Evolutionary conservation across 2,113 vertebrate genomes (phyloP), one percentile per base, ranked within the genome.

Genomic region (Opisthocomus hoazin): DNA sequence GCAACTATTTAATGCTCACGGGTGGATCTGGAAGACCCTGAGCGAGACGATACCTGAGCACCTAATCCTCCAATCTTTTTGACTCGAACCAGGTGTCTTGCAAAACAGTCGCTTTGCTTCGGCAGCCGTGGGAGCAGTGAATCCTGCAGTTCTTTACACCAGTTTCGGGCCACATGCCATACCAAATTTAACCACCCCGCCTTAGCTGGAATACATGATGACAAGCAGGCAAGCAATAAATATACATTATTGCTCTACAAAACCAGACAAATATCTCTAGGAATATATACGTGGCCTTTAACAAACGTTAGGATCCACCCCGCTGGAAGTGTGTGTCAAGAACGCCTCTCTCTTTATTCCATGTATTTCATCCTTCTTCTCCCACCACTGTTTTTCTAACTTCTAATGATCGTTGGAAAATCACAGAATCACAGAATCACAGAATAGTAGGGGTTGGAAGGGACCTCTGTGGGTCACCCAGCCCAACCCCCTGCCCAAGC

Each of bases 1-100:
- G 32, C 3, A 14, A 58, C 68, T 23, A 12, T 3, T 6, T 1
- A 3, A 15, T 73, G 11, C 4, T n/a, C n/a, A n/a, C 54, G 32
- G 54, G 21, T 0, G 0, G 57, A 53, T 24, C 41, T 1, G 5
- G 57, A 32, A 27, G 37, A 27, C 14, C 53, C 48, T 1, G 15
- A 41, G 58, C 1, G 2, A 36, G 57, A 4, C 1, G 4, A 10
- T 18, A 15, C 30, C 74, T 9, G 14, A 2, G 23, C 37, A 8
- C 22, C 34, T 68, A 12, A 0, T 7, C 8, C 57, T 27, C 22
- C 2, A 0, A 37, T 3, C 39, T 6, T 27, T 41, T 3, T 43
- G 5, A 0, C 57, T 5, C 7, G 2, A 26, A 1, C 24, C 68
- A 15, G 34, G 24, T 3, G 1, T 5, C 0, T 6, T 17, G 9